Percentiles rank a stretch among this genome's conserved stretches.
Conservation (phyloP, 2,797 vertebrate species). For the Sebastolobus alascanus region DNA sequence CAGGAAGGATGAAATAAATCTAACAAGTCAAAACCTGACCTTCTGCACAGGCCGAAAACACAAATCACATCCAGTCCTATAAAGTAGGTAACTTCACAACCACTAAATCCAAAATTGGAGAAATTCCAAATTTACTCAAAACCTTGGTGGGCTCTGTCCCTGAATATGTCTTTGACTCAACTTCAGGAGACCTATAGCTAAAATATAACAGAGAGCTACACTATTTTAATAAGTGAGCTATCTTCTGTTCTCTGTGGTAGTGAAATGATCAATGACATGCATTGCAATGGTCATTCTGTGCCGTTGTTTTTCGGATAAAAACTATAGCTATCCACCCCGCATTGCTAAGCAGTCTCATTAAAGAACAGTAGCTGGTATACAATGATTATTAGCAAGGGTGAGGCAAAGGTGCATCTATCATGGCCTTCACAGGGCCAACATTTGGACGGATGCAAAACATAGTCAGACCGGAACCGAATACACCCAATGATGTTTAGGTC, state of each 20-base stretch:
- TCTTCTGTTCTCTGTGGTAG: background rate
- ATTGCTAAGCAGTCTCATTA: background rate
- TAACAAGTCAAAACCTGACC: background rate
- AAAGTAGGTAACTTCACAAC: background rate
- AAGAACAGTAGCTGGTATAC: background rate
- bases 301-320: background rate
- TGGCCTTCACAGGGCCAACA: background rate
- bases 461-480: background rate
- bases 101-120: conserved; percentile 12
- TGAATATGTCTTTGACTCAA: background rate
- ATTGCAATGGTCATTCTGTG: background rate
- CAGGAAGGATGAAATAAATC: conserved; percentile 2
- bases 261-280: background rate
- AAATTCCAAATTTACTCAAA: background rate
- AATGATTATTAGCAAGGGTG: background rate
- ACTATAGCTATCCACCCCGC: background rate
- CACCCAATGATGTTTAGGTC: background rate
- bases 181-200: background rate
- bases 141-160: background rate
- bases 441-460: background rate
- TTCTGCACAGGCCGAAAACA: conserved; percentile 1
- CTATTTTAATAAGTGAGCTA: background rate
- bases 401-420: background rate
- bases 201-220: background rate
- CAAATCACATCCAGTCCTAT: background rate